Evolutionary conservation across 2,797 vertebrate genomes (phyloP), one percentile per base, ranked within the genome.

Genomic region (Micropoecilia bifurca): DNA sequence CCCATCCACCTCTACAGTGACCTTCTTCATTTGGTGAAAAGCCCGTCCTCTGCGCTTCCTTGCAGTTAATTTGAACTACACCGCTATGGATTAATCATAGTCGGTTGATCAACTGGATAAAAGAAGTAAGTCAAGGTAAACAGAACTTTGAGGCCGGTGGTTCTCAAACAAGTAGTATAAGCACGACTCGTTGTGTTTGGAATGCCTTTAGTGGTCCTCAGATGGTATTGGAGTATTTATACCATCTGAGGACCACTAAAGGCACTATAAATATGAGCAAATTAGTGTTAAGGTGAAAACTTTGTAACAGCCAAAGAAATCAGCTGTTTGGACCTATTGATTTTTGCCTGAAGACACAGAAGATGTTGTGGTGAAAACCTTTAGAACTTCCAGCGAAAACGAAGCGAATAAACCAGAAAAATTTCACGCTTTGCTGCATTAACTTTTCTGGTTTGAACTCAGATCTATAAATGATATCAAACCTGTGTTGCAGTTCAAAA

Each of bases 1-100:
- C 91, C 92, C 90, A 83, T 83, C 86, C 90, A 94, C 94, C 94
- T 94, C 90, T 91, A 83, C 82, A 3, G 28, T 92, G 94, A 95
- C 92, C 93, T 95, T 93, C 91, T 77, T 83, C 77, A 71, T 57
- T 28, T 73, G 61, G 71, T 48, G 48, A 53, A 81, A 76, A 81
- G 57, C 68, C 88, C 77, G 57, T 83, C 68, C 57, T 30, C 76
- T 81, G 57, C 81, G 63, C 50, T 63, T 74, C 71, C 45, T 71
- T 28, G 76, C 36, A 76, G 46, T 55, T 79, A 81, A 81, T 69
- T 63, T 53, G 71, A 80, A 83, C 68, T 57, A 10, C 36, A 48
- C 57, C 12, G 0, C 5, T n/a, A 43, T 14, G 22, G 22, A 43
- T 74, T 46, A 53, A 53, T 53, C 20, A 53, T 9, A 53, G 48